Evolutionary conservation across 2,888 invertebrate species (phyloP).

Genomic region (Pelosia muscerda): DNA sequence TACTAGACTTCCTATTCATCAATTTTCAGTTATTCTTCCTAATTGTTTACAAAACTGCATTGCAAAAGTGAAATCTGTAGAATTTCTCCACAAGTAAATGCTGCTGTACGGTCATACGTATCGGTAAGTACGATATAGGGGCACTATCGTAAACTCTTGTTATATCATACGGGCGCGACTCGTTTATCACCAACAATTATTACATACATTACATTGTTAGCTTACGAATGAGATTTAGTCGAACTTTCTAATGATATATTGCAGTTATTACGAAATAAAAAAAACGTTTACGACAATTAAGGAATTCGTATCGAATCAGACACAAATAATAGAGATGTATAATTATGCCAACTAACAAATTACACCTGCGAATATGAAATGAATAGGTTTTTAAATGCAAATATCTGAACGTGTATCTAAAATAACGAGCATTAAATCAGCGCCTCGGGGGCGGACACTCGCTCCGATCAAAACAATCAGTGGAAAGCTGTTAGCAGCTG

Average conservation of each 20-base stretch:
- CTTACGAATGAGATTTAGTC: conserved; percentile 50
- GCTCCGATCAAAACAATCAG: conserved; percentile 70
- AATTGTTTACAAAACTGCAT: conserved; percentile 52
- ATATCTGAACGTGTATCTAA: conserved; percentile 56
- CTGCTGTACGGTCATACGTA: conserved; percentile 44
- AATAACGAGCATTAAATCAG: conserved; percentile 64
- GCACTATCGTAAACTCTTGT: conserved; percentile 68
- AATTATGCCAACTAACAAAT: conserved; percentile 46
- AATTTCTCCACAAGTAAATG: conserved; percentile 57
- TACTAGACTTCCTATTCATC: not conserved
- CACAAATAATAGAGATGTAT: conserved; percentile 19
- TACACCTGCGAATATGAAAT: conserved; percentile 54
- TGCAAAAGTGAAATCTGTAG: conserved; percentile 78
- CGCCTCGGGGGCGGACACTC: conserved; percentile 59
- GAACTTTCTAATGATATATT: conserved; percentile 60
- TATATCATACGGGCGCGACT: conserved; percentile 70
- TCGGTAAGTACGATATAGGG: conserved; percentile 67
- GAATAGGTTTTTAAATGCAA: conserved; percentile 56
- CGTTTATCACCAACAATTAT: conserved; percentile 57
- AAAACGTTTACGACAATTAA: conserved; percentile 31
- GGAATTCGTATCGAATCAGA: conserved; percentile 32
- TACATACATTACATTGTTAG: conserved; percentile 55
- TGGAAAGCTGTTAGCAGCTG: conserved; percentile 66
- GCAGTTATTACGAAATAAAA: conserved; percentile 45
- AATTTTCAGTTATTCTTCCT: conserved; percentile 40